Evolutionary conservation across 2,888 invertebrate genomes (phyloP).

Genomic region (Caenorhabditis sp.): DNA sequence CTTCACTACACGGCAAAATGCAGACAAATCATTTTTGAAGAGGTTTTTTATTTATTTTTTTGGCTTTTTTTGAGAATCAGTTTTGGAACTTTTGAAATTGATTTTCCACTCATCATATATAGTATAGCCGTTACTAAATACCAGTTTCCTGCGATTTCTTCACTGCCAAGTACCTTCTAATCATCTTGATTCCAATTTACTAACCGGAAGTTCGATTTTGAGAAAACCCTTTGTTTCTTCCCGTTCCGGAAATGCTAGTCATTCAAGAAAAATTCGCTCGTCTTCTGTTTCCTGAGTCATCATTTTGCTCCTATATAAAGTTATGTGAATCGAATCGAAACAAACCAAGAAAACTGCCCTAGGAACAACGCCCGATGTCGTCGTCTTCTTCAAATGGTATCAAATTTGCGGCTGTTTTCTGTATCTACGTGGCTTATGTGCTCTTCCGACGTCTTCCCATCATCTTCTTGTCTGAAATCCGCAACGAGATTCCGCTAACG

Average conservation of each 20-base stretch:
- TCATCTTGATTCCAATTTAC: too few species aligned
- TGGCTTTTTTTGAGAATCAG: not conserved
- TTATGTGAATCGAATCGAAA: slow-evolving; percentile 5
- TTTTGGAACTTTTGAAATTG: too few species aligned
- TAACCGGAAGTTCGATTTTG: too few species aligned
- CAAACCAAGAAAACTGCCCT: slow-evolving; percentile 22
- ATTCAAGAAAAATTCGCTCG: not conserved
- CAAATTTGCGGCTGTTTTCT: slow-evolving; percentile 57
- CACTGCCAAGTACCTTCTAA: too few species aligned
- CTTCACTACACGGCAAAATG: slow-evolving; percentile 20
- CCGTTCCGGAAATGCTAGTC: too few species aligned
- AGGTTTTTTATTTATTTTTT: not conserved
- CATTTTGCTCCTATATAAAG: slow-evolving; percentile 7
- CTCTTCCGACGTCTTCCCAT: slow-evolving; percentile 67
- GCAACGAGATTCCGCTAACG: slow-evolving; percentile 59
- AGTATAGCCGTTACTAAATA: too few species aligned
- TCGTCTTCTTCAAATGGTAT: slow-evolving; percentile 28
- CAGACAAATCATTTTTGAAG: slow-evolving; percentile 2
- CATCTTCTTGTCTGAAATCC: slow-evolving; percentile 60
- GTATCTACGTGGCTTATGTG: slow-evolving; percentile 65
- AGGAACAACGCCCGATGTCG: slow-evolving; percentile 29
- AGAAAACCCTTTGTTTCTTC: too few species aligned
- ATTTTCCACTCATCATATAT: too few species aligned
- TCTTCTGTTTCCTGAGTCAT: slow-evolving; percentile 20
- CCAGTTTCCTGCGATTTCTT: too few species aligned